Conservation (phyloP, 2,888 invertebrate genomes). For the Drosophila infuscata region DNA sequence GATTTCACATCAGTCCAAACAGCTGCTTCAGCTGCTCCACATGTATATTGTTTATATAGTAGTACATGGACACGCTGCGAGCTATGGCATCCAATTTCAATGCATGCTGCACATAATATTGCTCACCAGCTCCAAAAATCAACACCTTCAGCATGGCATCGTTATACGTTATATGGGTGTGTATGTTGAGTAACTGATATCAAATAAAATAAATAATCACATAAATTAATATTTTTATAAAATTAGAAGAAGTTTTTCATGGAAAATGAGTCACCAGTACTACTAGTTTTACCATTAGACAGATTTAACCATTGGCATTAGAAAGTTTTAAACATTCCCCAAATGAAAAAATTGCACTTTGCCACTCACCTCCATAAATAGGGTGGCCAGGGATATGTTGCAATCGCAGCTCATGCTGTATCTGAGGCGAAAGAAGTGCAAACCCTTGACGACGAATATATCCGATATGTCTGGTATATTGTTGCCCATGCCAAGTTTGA, state of each 20-base stretch:
- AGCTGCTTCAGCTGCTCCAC: constrained; percentile 54
- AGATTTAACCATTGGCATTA: not conserved
- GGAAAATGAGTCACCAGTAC: too few relatives aligned
- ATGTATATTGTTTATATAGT: constrained; percentile 48
- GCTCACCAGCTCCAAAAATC: constrained; percentile 36
- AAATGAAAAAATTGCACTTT: too few relatives aligned
- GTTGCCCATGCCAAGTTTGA: constrained; percentile 56
- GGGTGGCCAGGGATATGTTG: constrained; percentile 52
- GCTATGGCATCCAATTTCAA: constrained; percentile 46
- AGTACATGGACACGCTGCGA: constrained; percentile 51
- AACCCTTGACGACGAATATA: constrained; percentile 58
- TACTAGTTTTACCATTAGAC: not conserved
- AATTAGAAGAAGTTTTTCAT: too few relatives aligned
- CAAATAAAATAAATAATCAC: not conserved
- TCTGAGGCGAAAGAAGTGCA: constrained; percentile 62
- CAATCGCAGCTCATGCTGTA: constrained; percentile 61
- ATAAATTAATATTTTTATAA: too few relatives aligned
- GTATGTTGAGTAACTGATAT: constrained; percentile 55
- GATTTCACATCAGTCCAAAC: constrained; percentile 51
- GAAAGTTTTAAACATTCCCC: not conserved
- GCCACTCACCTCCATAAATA: constrained; percentile 56
- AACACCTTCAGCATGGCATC: constrained; percentile 53
- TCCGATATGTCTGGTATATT: constrained; percentile 58
- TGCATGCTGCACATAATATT: constrained; percentile 46
- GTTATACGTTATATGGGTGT: constrained; percentile 49